Evolutionary conservation across 2,888 invertebrate species (phyloP).

Genomic region (Slavum lentiscoides): DNA sequence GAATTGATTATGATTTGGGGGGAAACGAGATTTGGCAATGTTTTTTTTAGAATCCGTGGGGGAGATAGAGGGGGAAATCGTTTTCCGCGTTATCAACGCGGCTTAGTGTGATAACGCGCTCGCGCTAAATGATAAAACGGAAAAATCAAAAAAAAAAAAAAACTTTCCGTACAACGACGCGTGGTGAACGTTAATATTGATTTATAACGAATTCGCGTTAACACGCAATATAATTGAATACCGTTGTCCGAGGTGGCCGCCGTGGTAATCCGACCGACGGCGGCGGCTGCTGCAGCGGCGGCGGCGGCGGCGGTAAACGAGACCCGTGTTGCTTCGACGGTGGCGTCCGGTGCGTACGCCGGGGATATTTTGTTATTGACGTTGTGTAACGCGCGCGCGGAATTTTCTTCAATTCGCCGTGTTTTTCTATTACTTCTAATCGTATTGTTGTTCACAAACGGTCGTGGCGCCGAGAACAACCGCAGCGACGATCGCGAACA

Average conservation of each 20-base stretch:
- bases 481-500: neutral
- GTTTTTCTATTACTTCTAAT: too few species aligned
- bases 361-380: neutral
- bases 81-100: constrained; percentile 24
- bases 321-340: neutral
- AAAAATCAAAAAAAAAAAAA: neutral
- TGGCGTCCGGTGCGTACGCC: constrained; percentile 25
- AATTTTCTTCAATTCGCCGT: too few species aligned
- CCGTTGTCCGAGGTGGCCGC: constrained; percentile 46
- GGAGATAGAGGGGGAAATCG: too few species aligned
- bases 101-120: constrained; percentile 28
- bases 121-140: neutral
- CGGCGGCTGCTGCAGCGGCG: constrained; percentile 8
- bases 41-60: neutral
- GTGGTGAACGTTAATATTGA: neutral
- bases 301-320: constrained; percentile 19
- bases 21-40: neutral
- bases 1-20: neutral
- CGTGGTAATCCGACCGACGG: constrained; percentile 39
- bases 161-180: neutral
- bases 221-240: neutral
- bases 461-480: neutral
- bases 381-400: neutral
- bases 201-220: too few species aligned
- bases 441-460: too few species aligned